Evolutionary conservation across 2,113 vertebrate species (phyloP).

Genomic region (Epinephelus cyanopodus): DNA sequence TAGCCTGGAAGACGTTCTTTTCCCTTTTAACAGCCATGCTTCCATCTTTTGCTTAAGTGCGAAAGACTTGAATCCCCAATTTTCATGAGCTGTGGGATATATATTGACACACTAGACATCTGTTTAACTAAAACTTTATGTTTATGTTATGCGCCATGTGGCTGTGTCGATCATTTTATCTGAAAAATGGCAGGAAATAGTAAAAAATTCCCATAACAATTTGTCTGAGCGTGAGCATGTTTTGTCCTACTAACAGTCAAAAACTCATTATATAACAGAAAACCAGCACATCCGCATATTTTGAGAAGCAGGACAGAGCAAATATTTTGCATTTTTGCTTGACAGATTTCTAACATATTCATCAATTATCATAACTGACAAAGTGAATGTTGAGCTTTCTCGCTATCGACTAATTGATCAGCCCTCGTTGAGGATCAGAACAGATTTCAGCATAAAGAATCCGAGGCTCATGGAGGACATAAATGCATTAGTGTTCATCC

Average conservation of each 20-base stretch:
- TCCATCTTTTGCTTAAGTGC: neutral
- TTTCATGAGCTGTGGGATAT: too few relatives aligned
- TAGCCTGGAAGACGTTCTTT: neutral
- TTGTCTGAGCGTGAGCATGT: neutral
- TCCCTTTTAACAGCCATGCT: neutral
- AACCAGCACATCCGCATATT: neutral
- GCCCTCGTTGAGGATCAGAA: neutral
- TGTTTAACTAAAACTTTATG: too few relatives aligned
- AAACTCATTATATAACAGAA: neutral
- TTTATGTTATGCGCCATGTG: too few relatives aligned
- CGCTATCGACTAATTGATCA: neutral
- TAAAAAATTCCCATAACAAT: neutral
- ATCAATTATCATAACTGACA: neutral
- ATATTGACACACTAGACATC: too few relatives aligned
- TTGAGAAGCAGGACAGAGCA: neutral
- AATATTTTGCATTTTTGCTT: neutral
- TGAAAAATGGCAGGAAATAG: too few relatives aligned
- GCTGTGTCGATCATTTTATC: too few relatives aligned
- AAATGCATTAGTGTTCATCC: constrained; percentile 23
- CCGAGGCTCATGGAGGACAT: neutral
- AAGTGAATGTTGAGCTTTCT: neutral
- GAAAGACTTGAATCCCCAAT: too few relatives aligned
- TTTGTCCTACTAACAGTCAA: neutral
- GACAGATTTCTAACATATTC: neutral
- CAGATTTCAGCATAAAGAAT: constrained; percentile 11